These are phyloP conservation scores for Mola mola DNA, from an alignment of 2,113 vertebrate species.

Conservation along the genomic window DNA sequence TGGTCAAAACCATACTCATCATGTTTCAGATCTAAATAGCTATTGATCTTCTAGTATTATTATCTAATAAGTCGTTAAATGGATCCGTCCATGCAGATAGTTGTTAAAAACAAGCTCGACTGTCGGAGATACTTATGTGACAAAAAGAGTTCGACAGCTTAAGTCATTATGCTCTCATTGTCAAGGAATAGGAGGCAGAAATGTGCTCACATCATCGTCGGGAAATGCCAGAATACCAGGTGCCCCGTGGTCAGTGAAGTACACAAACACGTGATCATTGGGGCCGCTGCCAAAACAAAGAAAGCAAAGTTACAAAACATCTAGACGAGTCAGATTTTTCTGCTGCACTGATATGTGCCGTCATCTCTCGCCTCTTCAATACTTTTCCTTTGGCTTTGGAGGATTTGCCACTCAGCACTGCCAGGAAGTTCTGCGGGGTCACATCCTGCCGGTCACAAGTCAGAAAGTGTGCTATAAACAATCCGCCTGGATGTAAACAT, in stretches of 20 bases:
- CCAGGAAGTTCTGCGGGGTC: conserved; percentile 93
- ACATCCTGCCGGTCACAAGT: conserved; percentile 81
- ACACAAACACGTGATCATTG: conserved; percentile 93
- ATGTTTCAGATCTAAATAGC: too few species aligned
- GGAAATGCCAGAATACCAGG: conserved; percentile 93
- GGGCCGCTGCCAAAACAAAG: conserved; percentile 86
- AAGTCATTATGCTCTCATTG: too few species aligned
- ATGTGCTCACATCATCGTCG: conserved; percentile 86
- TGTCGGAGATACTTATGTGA: too few species aligned
- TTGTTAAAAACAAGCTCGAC: too few species aligned
- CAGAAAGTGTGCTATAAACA: conserved; percentile 3
- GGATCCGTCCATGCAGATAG: too few species aligned
- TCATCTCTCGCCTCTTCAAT: conserved; percentile 85
- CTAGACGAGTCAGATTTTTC: neutral
- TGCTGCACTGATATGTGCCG: neutral
- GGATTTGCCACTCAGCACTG: conserved; percentile 88
- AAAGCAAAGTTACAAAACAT: conserved; percentile 2
- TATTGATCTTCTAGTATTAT: too few species aligned
- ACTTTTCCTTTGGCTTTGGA: conserved; percentile 89
- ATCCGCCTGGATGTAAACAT: neutral
- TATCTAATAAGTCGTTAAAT: too few species aligned
- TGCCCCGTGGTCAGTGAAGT: conserved; percentile 95
- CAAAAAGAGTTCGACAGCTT: too few species aligned
- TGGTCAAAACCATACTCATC: too few species aligned
- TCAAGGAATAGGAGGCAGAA: conserved; percentile 13